phyloP scores from a whole-genome alignment of 2,888 invertebrate species.

The Fissipunctia ypsillon region DNA sequence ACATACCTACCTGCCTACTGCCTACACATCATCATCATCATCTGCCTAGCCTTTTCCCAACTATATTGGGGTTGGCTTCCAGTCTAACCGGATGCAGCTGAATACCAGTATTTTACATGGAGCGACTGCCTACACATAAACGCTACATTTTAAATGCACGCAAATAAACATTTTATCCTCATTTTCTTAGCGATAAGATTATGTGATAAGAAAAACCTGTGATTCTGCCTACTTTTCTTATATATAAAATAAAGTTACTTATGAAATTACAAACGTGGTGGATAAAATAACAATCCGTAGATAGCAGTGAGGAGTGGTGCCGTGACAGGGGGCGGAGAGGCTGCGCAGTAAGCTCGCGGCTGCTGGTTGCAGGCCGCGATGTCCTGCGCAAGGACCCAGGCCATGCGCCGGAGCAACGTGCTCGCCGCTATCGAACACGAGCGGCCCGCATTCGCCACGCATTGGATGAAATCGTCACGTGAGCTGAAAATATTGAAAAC shows the following conservation, averaged over 20 bases:
- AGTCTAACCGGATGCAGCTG: too few relatives aligned
- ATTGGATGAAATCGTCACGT: conserved; percentile 83
- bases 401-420: conserved; percentile 82
- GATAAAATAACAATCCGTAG: conserved; percentile 78
- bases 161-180: background rate
- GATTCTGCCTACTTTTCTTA: background rate
- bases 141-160: background rate
- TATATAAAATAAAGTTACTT: background rate
- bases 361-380: conserved; percentile 84
- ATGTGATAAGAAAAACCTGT: background rate
- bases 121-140: background rate
- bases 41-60: too few relatives aligned
- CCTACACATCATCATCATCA: too few relatives aligned
- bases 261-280: conserved; percentile 71
- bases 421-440: conserved; percentile 79
- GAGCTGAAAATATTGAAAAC: conserved; percentile 73
- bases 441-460: conserved; percentile 81
- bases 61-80: too few relatives aligned
- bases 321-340: conserved; percentile 71
- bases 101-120: too few relatives aligned
- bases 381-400: conserved; percentile 86
- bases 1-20: too few relatives aligned
- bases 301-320: conserved; percentile 79
- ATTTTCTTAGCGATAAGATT: background rate
- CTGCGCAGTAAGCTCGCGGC: conserved; percentile 79